phyloP scores from a whole-genome alignment of 2,797 vertebrate genomes.

The Pseudotriccus pelzelni region DNA sequence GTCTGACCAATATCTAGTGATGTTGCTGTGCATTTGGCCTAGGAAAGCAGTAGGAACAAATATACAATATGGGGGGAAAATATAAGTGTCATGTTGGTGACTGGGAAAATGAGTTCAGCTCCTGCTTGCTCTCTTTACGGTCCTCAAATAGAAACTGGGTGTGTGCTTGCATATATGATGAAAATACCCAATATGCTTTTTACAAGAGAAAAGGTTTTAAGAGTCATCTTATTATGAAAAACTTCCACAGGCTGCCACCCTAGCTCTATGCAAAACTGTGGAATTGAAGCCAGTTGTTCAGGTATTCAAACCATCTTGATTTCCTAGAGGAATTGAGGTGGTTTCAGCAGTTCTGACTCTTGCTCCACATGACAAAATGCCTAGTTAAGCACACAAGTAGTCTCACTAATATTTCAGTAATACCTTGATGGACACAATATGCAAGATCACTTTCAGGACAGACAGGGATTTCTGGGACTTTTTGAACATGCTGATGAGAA shows the following conservation, averaged over 20 bases:
- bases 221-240: not conserved
- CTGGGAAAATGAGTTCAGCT: not conserved
- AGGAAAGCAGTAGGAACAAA: not conserved
- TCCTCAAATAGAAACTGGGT: not conserved
- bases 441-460: not conserved
- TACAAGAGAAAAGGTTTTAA: not conserved
- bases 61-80: not conserved
- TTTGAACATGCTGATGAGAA: not conserved
- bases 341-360: not conserved
- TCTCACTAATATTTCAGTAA: not conserved
- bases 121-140: not conserved
- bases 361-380: not conserved
- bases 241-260: not conserved
- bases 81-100: fast-evolving
- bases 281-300: not conserved
- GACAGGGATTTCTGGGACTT: not conserved
- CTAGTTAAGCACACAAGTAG: not conserved
- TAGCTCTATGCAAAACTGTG: not conserved
- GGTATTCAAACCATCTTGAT: not conserved
- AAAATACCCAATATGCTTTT: not conserved
- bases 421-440: not conserved
- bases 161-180: not conserved
- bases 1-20: not conserved
- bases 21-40: not conserved
- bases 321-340: not conserved